phyloP scores from a whole-genome alignment of 2,113 vertebrate species.

The Chaenogobius annularis region DNA sequence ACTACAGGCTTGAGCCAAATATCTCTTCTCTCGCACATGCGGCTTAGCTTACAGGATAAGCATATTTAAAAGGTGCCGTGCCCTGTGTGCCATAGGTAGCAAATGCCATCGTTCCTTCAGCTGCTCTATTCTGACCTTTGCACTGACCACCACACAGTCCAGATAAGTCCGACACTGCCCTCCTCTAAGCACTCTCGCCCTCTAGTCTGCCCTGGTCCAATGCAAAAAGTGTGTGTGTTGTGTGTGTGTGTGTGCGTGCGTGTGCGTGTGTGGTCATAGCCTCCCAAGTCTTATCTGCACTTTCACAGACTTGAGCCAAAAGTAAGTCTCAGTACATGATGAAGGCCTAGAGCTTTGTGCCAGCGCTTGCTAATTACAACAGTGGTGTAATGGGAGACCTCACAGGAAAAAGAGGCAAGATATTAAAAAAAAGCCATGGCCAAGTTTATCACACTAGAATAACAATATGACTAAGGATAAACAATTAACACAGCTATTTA shows the following conservation, averaged over 20 bases:
- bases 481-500: not conserved
- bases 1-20: conserved; percentile 41
- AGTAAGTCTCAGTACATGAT: conserved; percentile 18
- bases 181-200: conserved; percentile 18
- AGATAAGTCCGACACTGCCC: conserved; percentile 4
- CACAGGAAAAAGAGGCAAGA: conserved; percentile 4
- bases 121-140: conserved; percentile 17
- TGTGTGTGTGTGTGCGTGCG: not conserved
- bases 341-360: conserved; percentile 18
- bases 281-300: conserved; percentile 24
- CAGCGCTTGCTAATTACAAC: conserved; percentile 19
- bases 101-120: conserved; percentile 22
- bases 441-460: not conserved
- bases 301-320: conserved; percentile 15
- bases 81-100: conserved; percentile 28
- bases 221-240: not conserved
- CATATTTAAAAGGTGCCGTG: conserved; percentile 30
- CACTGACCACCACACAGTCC: conserved; percentile 4
- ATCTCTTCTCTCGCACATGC: conserved; percentile 53
- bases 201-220: conserved; percentile 16
- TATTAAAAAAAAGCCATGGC: conserved; percentile 5
- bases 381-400: conserved; percentile 21
- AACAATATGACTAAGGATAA: not conserved
- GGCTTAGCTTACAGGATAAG: conserved; percentile 42
- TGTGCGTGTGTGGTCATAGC: conserved; percentile 6